phyloP scores from a whole-genome alignment of 2,113 vertebrate species.

The Anseranas semipalmata region DNA sequence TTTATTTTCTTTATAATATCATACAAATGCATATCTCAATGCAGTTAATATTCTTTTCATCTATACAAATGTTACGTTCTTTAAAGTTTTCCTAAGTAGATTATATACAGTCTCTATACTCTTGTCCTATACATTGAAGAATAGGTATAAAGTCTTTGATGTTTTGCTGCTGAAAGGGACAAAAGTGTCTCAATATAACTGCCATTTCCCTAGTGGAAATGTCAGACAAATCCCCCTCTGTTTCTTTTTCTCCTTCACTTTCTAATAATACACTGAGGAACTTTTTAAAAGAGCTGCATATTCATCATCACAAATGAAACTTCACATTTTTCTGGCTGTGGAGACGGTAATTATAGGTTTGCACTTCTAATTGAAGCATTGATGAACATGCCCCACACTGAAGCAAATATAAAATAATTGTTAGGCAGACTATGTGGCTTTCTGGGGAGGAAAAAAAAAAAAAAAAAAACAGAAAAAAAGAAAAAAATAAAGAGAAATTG shows the following conservation, averaged over 20 bases:
- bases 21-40: neutral
- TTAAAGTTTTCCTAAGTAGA: neutral
- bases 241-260: constrained; percentile 48
- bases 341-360: constrained; percentile 54
- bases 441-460: neutral
- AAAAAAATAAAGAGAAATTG: neutral
- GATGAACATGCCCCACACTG: constrained; percentile 24
- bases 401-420: constrained; percentile 54
- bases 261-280: constrained; percentile 56
- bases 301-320: constrained; percentile 57
- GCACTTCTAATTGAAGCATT: constrained; percentile 44
- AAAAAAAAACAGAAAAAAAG: neutral
- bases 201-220: constrained; percentile 22
- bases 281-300: constrained; percentile 25
- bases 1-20: neutral
- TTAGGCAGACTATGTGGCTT: neutral
- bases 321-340: constrained; percentile 27
- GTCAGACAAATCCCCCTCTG: constrained; percentile 18
- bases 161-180: neutral
- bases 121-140: neutral
- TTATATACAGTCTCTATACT: neutral
- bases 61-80: neutral
- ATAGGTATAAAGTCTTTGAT: constrained; percentile 5
- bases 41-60: neutral
- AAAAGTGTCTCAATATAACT: constrained; percentile 30